Conservation (phyloP, 2,797 vertebrate species). For the Lepus oiostolus region DNA sequence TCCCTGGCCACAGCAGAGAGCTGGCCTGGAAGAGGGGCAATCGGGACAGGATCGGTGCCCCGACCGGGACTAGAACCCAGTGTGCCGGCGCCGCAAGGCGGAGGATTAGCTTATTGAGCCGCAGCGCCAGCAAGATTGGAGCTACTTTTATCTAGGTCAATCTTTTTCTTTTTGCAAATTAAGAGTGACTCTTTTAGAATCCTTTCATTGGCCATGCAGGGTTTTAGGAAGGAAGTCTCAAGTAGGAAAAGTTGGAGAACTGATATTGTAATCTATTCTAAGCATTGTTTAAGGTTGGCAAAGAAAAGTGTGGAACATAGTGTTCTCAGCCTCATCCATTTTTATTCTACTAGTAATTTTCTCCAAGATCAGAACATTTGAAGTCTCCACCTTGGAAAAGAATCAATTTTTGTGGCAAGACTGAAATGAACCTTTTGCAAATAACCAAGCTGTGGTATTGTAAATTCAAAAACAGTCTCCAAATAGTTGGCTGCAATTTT, state of each 20-base stretch:
- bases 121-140: not conserved
- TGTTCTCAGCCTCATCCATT: conserved; percentile 25
- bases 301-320: conserved; percentile 28
- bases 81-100: no score
- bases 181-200: conserved; percentile 22
- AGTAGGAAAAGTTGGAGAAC: conserved; percentile 30
- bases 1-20: no score
- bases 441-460: conserved; percentile 21
- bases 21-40: no score
- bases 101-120: no score
- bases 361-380: conserved; percentile 70
- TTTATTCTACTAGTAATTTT: conserved; percentile 73
- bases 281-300: conserved; percentile 57
- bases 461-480: conserved; percentile 36
- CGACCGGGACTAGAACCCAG: no score
- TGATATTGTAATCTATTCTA: conserved; percentile 38
- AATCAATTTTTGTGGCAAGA: conserved; percentile 57
- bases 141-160: not conserved
- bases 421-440: conserved; percentile 60
- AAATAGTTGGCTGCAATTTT: conserved; percentile 35
- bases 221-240: conserved; percentile 38
- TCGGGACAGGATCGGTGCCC: no score
- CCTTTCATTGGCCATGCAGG: not conserved
- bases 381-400: conserved; percentile 70
- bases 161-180: not conserved